Evolutionary conservation across 2,797 vertebrate genomes (phyloP).

Genomic region (Staurois parvus): DNA sequence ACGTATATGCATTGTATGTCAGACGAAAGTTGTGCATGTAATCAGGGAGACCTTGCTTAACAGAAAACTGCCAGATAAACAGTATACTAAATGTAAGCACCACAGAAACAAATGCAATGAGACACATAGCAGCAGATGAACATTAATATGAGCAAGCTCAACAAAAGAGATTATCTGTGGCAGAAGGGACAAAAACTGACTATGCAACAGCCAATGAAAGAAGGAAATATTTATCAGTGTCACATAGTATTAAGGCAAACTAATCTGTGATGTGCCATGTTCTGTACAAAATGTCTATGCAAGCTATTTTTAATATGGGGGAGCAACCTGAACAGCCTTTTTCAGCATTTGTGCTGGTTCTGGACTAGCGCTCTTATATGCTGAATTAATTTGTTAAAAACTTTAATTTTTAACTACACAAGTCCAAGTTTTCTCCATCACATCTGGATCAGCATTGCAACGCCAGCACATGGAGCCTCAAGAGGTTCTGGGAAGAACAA

Average conservation of each 20-base stretch:
- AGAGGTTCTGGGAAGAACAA: constrained; percentile 27
- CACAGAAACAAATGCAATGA: constrained; percentile 54
- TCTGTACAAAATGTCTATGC: constrained; percentile 30
- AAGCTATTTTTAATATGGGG: constrained; percentile 38
- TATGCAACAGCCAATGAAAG: constrained; percentile 56
- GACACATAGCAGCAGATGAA: constrained; percentile 57
- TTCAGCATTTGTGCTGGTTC: constrained; percentile 54
- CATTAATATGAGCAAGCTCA: constrained; percentile 55
- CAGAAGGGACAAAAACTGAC: constrained; percentile 55
- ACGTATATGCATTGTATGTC: constrained; percentile 6
- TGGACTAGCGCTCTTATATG: constrained; percentile 19
- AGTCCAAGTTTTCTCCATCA: constrained; percentile 19
- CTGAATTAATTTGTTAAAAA: constrained; percentile 53
- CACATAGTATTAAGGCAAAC: constrained; percentile 54
- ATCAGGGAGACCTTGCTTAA: constrained; percentile 12
- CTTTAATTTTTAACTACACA: constrained; percentile 29
- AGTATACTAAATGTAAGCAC: constrained; percentile 50
- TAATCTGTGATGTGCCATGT: constrained; percentile 48
- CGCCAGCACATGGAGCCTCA: constrained; percentile 26
- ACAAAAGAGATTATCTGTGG: constrained; percentile 57
- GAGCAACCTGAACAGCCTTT: constrained; percentile 32
- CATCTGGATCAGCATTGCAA: constrained; percentile 35
- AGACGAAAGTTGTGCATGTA: neutral
- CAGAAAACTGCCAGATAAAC: constrained; percentile 45
- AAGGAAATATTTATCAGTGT: constrained; percentile 60